Evolutionary conservation across 2,797 vertebrate species (phyloP).

Genomic region (Hirundo rustica): DNA sequence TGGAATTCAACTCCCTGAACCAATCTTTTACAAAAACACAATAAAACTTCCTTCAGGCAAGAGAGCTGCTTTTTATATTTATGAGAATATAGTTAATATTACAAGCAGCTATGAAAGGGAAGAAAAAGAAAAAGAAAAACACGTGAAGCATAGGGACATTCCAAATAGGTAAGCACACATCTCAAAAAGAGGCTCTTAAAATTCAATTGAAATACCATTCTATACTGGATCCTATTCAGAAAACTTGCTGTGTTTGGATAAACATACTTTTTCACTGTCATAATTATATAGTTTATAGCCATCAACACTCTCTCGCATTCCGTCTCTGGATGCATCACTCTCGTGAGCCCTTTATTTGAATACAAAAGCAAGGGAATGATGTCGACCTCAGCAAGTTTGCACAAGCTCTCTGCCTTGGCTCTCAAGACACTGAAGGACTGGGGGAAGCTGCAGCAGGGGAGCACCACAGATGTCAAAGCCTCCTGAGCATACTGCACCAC

Average conservation of each 20-base stretch:
- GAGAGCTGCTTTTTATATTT: not conserved
- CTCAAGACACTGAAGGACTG: not conserved
- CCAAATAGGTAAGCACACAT: not conserved
- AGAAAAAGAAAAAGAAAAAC: not conserved
- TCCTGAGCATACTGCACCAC: not conserved
- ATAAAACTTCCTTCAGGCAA: slow-evolving; percentile 27
- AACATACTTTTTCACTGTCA: not conserved
- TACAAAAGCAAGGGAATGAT: not conserved
- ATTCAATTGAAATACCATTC: not conserved
- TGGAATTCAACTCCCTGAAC: slow-evolving; percentile 22
- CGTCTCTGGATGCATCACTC: not conserved
- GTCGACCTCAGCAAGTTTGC: not conserved
- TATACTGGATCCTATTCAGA: not conserved
- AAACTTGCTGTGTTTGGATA: not conserved
- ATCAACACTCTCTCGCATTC: not conserved
- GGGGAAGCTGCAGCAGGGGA: not conserved
- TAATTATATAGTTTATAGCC: not conserved
- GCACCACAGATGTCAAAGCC: not conserved
- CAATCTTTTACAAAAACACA: slow-evolving; percentile 20
- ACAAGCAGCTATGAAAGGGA: not conserved
- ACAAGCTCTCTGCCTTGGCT: not conserved
- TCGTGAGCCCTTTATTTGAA: not conserved
- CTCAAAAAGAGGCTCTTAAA: not conserved
- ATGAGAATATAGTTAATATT: slow-evolving; percentile 39
- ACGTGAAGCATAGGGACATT: not conserved